Conservation (phyloP, 2,113 vertebrate species). For the Scopus umbretta region DNA sequence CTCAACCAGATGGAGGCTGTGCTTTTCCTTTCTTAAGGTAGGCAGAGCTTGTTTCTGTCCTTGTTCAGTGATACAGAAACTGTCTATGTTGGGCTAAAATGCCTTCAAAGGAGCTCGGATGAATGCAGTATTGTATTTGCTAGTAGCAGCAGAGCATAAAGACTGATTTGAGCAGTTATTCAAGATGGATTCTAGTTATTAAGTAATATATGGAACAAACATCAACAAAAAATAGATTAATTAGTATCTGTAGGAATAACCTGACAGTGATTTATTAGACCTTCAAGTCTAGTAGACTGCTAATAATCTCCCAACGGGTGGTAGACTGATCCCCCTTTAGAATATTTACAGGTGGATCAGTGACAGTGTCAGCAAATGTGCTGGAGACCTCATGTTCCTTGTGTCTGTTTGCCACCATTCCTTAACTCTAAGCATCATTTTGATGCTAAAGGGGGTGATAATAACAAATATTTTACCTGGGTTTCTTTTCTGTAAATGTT, state of each 20-base stretch:
- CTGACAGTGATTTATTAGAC: neutral
- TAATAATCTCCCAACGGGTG: neutral
- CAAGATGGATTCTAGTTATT: neutral
- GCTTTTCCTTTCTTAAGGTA: neutral
- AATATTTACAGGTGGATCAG: neutral
- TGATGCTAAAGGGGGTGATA: neutral
- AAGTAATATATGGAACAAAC: neutral
- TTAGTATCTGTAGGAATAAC: neutral
- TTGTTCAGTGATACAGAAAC: rapidly evolving
- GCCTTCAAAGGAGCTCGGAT: neutral
- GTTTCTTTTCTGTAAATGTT: neutral
- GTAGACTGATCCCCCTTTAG: neutral
- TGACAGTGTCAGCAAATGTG: neutral
- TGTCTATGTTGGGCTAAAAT: neutral
- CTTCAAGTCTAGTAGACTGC: neutral
- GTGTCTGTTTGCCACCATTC: neutral
- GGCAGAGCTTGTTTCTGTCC: neutral
- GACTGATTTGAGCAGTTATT: neutral
- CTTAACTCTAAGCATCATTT: neutral
- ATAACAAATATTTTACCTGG: neutral
- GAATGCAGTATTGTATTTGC: neutral
- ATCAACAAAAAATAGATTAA: neutral
- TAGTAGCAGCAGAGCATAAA: neutral
- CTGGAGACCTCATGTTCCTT: neutral
- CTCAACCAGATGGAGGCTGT: neutral